phyloP scores from a whole-genome alignment of 2,113 vertebrate genomes.

The Gasterosteus nipponicus region DNA sequence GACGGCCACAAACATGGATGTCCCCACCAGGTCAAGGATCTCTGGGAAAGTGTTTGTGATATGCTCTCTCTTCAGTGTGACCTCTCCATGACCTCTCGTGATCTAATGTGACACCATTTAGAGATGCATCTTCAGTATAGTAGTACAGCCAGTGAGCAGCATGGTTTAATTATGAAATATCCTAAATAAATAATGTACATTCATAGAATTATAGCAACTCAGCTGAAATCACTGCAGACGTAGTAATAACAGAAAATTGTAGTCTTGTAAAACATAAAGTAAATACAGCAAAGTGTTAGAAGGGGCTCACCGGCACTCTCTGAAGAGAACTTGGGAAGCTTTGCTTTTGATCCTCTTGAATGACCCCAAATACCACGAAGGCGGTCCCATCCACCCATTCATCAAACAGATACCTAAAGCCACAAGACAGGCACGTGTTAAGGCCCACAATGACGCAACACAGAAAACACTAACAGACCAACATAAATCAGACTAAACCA shows the following conservation, averaged over 20 bases:
- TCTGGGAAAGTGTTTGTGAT: no score
- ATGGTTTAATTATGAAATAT: background rate
- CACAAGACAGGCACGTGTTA: slow-evolving; percentile 1
- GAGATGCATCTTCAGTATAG: no score
- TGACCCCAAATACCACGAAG: slow-evolving; percentile 86
- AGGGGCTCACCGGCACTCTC: slow-evolving; percentile 71
- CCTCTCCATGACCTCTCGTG: no score
- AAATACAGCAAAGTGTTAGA: background rate
- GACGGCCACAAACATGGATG: no score
- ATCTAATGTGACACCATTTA: no score
- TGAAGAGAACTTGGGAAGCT: slow-evolving; percentile 81
- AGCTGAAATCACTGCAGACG: background rate
- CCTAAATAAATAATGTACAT: background rate
- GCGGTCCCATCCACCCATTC: slow-evolving; percentile 77
- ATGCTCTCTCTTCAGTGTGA: no score
- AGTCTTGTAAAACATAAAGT: background rate
- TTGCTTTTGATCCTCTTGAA: slow-evolving; percentile 57
- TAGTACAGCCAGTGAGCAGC: no score
- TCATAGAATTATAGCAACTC: background rate
- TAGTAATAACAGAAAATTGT: background rate
- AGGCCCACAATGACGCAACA: background rate
- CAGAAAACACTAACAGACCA: background rate
- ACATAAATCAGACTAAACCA: background rate
- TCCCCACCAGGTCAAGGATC: no score
- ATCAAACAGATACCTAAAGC: slow-evolving; percentile 86